phyloP scores from a whole-genome alignment of 2,113 vertebrate species.

The Clarias magur region DNA sequence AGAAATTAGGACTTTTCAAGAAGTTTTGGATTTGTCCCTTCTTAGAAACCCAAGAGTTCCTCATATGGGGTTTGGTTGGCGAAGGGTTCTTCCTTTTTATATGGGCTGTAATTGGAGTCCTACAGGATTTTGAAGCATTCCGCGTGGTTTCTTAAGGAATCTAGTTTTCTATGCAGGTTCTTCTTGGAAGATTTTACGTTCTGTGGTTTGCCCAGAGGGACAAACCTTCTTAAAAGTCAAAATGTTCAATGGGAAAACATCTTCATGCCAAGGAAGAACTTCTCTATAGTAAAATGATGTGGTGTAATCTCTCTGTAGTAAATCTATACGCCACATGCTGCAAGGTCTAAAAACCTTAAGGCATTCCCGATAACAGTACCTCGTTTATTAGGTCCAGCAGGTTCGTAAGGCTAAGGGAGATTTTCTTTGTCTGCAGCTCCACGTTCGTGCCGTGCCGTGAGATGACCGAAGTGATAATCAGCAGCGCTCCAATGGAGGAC shows the following conservation, averaged over 20 bases:
- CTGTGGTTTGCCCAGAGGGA: background rate
- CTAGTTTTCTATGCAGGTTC: background rate
- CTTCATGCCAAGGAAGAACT: background rate
- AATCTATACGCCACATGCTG: background rate
- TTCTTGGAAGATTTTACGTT: background rate
- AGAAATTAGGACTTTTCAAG: background rate
- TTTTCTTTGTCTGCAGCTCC: constrained; percentile 71
- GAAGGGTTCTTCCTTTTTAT: background rate
- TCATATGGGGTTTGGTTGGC: background rate
- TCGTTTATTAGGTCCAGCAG: background rate
- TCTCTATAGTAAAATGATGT: background rate
- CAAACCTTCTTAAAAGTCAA: background rate
- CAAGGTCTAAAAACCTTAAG: background rate
- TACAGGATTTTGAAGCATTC: constrained; percentile 27
- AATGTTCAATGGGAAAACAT: background rate
- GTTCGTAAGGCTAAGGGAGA: background rate
- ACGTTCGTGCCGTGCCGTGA: constrained; percentile 85
- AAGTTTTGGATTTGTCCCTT: background rate
- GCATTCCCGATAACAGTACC: background rate
- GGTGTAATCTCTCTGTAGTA: background rate
- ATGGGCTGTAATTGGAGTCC: background rate
- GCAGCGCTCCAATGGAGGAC: constrained; percentile 87
- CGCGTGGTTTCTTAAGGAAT: no score
- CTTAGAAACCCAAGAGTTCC: background rate
- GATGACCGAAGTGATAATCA: constrained; percentile 98